Conservation (phyloP, 2,888 invertebrate genomes). For the Cynaeus angustus region DNA sequence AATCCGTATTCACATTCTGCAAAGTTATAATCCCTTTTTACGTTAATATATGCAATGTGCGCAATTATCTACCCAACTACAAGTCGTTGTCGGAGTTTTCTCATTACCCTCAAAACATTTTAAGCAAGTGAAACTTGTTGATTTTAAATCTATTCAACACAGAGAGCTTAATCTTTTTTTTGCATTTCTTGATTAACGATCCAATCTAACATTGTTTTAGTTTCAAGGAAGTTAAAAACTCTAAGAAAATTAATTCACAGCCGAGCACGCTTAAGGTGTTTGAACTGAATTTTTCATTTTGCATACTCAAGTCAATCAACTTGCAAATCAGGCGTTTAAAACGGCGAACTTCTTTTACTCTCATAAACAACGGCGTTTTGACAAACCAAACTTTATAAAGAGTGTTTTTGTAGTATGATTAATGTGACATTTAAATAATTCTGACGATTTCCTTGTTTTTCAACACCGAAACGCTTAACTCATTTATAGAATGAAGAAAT, state of each 20-base stretch:
- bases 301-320: conserved; percentile 15
- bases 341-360: neutral
- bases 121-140: conserved; percentile 12
- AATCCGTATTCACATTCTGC: too few relatives aligned
- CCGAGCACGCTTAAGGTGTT: neutral
- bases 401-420: conserved; percentile 10
- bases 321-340: conserved; percentile 28
- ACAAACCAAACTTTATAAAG: neutral
- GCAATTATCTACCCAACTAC: neutral
- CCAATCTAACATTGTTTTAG: conserved; percentile 15
- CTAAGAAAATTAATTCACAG: conserved; percentile 7
- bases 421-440: neutral
- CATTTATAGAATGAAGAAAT: conserved; percentile 72
- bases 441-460: too few relatives aligned
- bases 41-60: neutral
- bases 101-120: conserved; percentile 11
- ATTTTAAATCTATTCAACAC: conserved; percentile 13
- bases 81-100: conserved; percentile 8
- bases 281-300: conserved; percentile 29
- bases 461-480: neutral
- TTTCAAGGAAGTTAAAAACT: conserved; percentile 1
- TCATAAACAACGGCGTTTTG: neutral
- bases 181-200: conserved; percentile 29
- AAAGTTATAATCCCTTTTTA: too few relatives aligned
- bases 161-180: conserved; percentile 18